These are phyloP conservation scores for Sturnira hondurensis DNA, from an alignment of 2,113 vertebrate species.

Conservation along the genomic window DNA sequence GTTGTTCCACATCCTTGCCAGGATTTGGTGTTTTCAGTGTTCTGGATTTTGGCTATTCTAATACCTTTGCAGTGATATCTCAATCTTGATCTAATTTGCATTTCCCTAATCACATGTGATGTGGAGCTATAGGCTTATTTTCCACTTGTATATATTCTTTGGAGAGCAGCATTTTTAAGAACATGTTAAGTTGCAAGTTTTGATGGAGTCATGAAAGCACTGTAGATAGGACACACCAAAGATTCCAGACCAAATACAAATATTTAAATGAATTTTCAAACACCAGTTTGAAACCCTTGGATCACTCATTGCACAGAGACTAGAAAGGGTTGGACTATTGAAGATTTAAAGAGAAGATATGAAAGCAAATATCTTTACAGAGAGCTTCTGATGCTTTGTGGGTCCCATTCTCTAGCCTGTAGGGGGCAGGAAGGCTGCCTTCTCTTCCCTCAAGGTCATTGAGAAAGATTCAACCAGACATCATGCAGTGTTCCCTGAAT, in stretches of 20 bases:
- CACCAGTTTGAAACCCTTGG: not conserved
- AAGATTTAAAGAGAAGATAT: not conserved
- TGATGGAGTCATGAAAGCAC: not conserved
- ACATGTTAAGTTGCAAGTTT: not conserved
- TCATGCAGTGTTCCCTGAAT: not conserved
- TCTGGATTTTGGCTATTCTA: not conserved
- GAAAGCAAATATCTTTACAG: no score
- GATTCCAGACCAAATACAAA: not conserved
- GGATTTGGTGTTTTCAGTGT: not conserved
- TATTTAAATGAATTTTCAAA: not conserved
- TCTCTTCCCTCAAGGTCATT: not conserved
- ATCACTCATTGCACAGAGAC: not conserved
- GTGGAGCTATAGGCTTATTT: not conserved
- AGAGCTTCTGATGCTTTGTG: not conserved
- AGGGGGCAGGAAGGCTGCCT: not conserved
- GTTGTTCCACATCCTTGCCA: rapidly evolving
- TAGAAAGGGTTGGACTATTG: not conserved
- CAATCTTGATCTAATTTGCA: not conserved
- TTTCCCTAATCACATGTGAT: not conserved
- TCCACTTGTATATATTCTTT: not conserved
- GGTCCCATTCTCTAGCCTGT: not conserved
- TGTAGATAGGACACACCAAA: not conserved
- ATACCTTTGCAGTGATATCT: not conserved
- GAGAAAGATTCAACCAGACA: not conserved
- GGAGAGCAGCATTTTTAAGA: not conserved